Conservation (phyloP, 2,797 vertebrate genomes). For the Hydrocynus forskahlii region DNA sequence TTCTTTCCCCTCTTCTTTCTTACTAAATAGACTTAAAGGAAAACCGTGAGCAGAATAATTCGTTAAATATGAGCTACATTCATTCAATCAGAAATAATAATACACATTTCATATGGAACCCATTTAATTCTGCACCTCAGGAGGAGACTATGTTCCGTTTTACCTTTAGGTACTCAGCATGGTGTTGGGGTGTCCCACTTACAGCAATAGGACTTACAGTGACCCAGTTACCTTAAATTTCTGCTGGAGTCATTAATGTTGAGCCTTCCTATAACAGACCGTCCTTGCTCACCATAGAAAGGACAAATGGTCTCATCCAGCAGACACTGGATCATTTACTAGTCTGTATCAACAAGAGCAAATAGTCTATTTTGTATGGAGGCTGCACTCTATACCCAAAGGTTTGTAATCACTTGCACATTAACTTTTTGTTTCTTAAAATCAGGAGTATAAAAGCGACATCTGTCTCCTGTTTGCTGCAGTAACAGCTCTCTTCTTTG, state of each 20-base stretch:
- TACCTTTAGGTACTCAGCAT: background rate
- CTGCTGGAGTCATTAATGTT: background rate
- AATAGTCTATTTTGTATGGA: background rate
- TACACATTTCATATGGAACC: background rate
- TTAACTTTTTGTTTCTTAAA: background rate
- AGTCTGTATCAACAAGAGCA: background rate
- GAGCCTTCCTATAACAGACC: background rate
- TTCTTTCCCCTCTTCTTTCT: background rate
- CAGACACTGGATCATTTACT: background rate
- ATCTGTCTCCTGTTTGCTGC: background rate
- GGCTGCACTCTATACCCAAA: no score
- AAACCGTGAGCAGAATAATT: background rate
- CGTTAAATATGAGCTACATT: background rate
- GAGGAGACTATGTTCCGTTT: background rate
- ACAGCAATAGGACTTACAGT: conserved; percentile 23
- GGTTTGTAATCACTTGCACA: background rate
- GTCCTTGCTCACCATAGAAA: conserved; percentile 4
- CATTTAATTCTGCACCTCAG: no score
- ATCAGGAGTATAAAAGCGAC: background rate
- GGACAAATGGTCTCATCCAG: background rate
- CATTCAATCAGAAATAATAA: conserved; percentile 73
- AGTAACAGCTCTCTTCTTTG: background rate
- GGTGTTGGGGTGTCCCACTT: conserved; percentile 27
- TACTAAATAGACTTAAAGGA: background rate
- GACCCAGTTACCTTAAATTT: conserved; percentile 27